Base-by-base conservation (phyloP, 2,797 vertebrate species). In the Artibeus lituratus region DNA sequence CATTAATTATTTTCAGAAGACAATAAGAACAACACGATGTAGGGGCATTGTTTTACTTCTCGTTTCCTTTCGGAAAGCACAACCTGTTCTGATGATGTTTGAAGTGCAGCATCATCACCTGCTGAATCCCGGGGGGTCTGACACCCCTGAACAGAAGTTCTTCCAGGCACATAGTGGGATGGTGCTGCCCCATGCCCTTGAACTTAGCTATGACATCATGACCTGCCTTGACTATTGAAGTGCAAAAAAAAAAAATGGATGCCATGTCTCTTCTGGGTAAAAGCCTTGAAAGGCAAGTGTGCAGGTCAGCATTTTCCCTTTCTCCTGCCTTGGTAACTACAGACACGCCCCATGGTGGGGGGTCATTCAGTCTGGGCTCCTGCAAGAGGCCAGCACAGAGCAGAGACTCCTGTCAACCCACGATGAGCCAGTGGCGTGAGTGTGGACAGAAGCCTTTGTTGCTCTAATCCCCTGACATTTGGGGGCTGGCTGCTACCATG, bases 1-100 rank as follows among this genome's bases (percentile, higher is more conserved):
- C 76, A 85, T 44, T 97, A 92, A 97, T 96, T 94, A 94, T 93
- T 94, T 97, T 94, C 4, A 2, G 84, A 94, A 92, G 90, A 90
- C 91, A 89, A 92, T 84, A 84, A 84, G 70, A 87, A 86, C 74
- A 70, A 67, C 49, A 69, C 57, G 59, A 92, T 57, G n/a, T 78
- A 35, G 12, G 73, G 85, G 42, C 26, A 24, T 67, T 62, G 32
- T 55, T 26, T 83, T 95, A 67, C 47, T 89, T 92, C 49, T 29
- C 88, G 87, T 72, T 95, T 67, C 86, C 62, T 55, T 70, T 22
- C 37, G 35, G 74, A 92, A 65, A 12, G 2, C 4, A 5, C 9
- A 84, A 76, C n/a, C 11, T 80, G 55, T 91, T 94, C 70, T 44
- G 67, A 10, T 37, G 74, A 81, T 51, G 53, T 65, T 90, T 80